These are phyloP conservation scores for Drosophila fuyamai DNA, from an alignment of 1,140 invertebrate genomes.

Conservation along the genomic window DNA sequence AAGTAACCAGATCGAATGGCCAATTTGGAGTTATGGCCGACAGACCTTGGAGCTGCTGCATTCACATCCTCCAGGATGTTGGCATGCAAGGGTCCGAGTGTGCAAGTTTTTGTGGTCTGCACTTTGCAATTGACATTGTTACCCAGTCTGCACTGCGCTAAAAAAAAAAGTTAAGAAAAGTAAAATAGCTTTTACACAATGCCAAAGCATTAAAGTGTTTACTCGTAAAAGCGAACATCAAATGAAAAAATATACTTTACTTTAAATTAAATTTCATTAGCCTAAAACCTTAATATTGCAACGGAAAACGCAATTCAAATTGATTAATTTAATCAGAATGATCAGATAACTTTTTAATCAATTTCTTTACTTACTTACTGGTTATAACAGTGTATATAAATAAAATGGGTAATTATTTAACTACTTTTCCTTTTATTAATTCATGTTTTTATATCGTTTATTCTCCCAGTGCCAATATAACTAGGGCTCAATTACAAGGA, in stretches of 20 bases:
- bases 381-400: too few species aligned
- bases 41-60: conserved; percentile 25
- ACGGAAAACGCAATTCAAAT: too few species aligned
- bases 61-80: conserved; percentile 7
- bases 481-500: conserved; percentile 66
- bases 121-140: conserved; percentile 61
- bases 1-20: conserved; percentile 84
- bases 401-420: not conserved
- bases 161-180: not conserved
- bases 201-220: too few species aligned
- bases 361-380: too few species aligned
- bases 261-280: too few species aligned
- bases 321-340: too few species aligned
- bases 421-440: not conserved
- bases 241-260: too few species aligned
- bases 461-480: conserved; percentile 21
- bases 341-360: too few species aligned
- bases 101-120: conserved; percentile 37
- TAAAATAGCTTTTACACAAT: not conserved
- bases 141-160: conserved; percentile 1
- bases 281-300: too few species aligned
- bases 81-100: conserved; percentile 2
- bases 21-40: conserved; percentile 63
- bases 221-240: too few species aligned
- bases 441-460: not conserved